A percentile compares a stretch with the other conserved stretches of the same genome.
Conservation (phyloP, 2,797 vertebrate genomes). For the Furcifer pardalis region DNA sequence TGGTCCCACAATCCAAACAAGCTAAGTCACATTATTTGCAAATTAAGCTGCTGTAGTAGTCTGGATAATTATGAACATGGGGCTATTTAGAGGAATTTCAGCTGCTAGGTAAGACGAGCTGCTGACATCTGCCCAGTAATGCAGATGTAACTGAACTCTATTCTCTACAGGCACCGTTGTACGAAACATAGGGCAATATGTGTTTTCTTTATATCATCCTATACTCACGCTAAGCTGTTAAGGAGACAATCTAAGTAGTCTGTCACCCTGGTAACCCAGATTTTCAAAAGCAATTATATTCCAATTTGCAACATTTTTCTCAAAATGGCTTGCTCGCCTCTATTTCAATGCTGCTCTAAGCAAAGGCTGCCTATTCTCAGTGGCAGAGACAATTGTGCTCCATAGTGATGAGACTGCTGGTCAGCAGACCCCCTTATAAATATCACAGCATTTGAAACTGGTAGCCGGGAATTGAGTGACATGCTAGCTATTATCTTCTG, state of each 20-base stretch:
- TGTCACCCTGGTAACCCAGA: not conserved
- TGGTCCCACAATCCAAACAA: not conserved
- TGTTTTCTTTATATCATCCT: not conserved
- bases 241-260: not conserved
- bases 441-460: constrained; percentile 12
- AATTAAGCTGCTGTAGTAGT: constrained; percentile 28
- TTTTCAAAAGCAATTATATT: not conserved
- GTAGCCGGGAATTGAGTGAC: not conserved
- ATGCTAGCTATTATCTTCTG: constrained; percentile 47
- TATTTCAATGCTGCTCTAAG: not conserved
- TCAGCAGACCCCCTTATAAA: constrained; percentile 41
- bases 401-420: constrained; percentile 17
- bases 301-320: not conserved
- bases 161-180: constrained; percentile 43
- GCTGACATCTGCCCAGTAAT: constrained; percentile 53
- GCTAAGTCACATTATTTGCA: not conserved
- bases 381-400: constrained; percentile 19
- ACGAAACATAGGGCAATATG: not conserved
- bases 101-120: constrained; percentile 41
- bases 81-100: not conserved
- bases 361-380: not conserved
- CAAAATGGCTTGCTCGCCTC: not conserved
- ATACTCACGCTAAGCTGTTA: not conserved
- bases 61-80: constrained; percentile 55
- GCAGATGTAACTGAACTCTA: constrained; percentile 63